Conservation (phyloP, 2,888 invertebrate genomes). For the Caenorhabditis japonica region DNA sequence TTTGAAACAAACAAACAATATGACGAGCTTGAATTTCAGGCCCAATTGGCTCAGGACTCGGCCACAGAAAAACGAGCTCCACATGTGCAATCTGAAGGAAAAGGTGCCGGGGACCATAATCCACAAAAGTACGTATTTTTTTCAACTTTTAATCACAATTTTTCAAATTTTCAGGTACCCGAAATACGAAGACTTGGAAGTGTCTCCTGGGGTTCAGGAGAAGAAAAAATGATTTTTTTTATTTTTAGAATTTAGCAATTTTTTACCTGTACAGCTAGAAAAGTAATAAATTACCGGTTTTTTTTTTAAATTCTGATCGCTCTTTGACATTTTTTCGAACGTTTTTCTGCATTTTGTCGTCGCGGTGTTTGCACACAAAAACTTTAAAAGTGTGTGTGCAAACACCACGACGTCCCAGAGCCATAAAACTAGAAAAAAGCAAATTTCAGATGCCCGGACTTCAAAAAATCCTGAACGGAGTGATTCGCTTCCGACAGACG, state of each 20-base stretch:
- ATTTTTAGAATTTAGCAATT: background rate
- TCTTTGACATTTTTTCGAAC: constrained; percentile 2
- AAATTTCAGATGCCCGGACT: constrained; percentile 70
- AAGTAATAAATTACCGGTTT: background rate
- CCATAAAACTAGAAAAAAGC: too few species aligned
- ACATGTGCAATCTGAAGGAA: constrained; percentile 62
- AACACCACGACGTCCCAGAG: too few species aligned
- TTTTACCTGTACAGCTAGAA: too few species aligned
- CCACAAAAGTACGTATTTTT: constrained; percentile 37
- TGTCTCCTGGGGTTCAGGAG: constrained; percentile 51
- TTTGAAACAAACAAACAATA: background rate
- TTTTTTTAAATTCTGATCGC: background rate
- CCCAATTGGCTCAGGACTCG: constrained; percentile 67
- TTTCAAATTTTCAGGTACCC: constrained; percentile 53
- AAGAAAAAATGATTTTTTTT: constrained; percentile 15
- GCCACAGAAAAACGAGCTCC: constrained; percentile 72
- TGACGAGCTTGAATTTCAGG: too few species aligned
- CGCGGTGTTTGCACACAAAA: too few species aligned
- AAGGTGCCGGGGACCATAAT: constrained; percentile 44
- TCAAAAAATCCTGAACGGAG: constrained; percentile 72
- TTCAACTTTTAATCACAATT: background rate
- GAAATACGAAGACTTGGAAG: constrained; percentile 68
- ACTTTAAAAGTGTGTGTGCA: too few species aligned
- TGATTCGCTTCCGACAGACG: constrained; percentile 72
- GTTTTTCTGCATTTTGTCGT: too few species aligned